A percentile compares a stretch with the other conserved stretches of the same genome.
phyloP scores from a whole-genome alignment of 2,797 vertebrate genomes.

The Podarcis lilfordi region DNA sequence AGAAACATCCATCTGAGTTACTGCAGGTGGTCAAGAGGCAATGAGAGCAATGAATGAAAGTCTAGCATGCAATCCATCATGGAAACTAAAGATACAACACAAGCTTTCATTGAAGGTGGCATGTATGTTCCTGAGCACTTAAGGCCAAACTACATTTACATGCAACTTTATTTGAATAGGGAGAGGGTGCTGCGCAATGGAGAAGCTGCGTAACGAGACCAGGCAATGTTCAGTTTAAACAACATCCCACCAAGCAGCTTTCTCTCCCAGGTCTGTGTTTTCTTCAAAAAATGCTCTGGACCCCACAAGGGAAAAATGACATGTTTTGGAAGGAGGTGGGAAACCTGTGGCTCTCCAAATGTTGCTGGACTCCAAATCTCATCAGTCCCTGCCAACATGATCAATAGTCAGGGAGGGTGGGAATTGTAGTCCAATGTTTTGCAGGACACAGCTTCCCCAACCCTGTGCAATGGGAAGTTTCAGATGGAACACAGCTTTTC shows the following conservation, averaged over 20 bases:
- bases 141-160: background rate
- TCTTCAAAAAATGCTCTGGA: background rate
- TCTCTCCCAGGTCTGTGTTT: background rate
- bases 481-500: background rate
- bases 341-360: too few species aligned
- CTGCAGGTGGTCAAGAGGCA: slow-evolving; percentile 25
- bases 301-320: background rate
- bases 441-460: too few species aligned
- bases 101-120: background rate
- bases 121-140: slow-evolving; percentile 14
- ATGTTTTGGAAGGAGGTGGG: too few species aligned
- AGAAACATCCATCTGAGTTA: slow-evolving; percentile 32
- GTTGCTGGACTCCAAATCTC: too few species aligned
- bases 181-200: background rate
- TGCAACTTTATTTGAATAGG: background rate
- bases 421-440: too few species aligned
- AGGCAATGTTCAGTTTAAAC: too few species aligned
- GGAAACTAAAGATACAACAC: slow-evolving; percentile 36
- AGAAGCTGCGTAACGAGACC: background rate
- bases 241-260: background rate
- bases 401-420: too few species aligned
- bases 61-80: slow-evolving; percentile 34
- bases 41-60: slow-evolving; percentile 18
- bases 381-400: too few species aligned
- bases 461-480: background rate